phyloP scores from a whole-genome alignment of 2,113 vertebrate species.

The Ailurus styani region DNA sequence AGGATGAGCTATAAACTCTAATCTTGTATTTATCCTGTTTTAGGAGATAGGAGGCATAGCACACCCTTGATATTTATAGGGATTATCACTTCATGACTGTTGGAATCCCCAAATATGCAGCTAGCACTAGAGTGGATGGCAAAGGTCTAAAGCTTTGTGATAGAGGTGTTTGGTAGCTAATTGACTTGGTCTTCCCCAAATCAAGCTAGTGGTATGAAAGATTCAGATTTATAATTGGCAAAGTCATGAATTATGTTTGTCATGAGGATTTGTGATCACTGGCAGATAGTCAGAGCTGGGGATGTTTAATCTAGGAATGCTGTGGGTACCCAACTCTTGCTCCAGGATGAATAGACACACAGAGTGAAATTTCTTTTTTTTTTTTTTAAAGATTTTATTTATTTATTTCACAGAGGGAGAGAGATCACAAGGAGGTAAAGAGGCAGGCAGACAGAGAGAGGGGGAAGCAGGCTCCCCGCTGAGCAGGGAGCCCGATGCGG shows the following conservation, averaged over 20 bases:
- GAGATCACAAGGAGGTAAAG: too few species aligned
- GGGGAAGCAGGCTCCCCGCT: too few species aligned
- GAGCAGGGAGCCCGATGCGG: too few species aligned
- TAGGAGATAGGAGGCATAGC: not conserved
- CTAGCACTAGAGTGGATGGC: not conserved
- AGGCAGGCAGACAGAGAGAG: too few species aligned
- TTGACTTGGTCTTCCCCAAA: not conserved
- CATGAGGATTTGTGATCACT: not conserved
- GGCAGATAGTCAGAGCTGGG: not conserved
- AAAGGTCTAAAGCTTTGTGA: not conserved
- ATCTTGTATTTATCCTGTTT: slow-evolving; percentile 30
- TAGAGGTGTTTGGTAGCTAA: not conserved
- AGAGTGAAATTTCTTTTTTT: not conserved
- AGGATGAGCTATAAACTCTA: not conserved
- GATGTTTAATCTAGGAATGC: not conserved
- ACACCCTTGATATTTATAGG: not conserved
- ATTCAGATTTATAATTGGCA: not conserved
- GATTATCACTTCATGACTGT: not conserved
- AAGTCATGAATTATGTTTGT: not conserved
- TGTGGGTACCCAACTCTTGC: not conserved
- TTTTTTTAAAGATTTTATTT: too few species aligned
- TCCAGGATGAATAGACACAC: not conserved
- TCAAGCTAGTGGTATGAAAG: not conserved
- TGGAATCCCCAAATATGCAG: not conserved
- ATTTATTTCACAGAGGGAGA: too few species aligned